Evolutionary conservation across 2,888 invertebrate species (phyloP).

Genomic region (Seira musarum): DNA sequence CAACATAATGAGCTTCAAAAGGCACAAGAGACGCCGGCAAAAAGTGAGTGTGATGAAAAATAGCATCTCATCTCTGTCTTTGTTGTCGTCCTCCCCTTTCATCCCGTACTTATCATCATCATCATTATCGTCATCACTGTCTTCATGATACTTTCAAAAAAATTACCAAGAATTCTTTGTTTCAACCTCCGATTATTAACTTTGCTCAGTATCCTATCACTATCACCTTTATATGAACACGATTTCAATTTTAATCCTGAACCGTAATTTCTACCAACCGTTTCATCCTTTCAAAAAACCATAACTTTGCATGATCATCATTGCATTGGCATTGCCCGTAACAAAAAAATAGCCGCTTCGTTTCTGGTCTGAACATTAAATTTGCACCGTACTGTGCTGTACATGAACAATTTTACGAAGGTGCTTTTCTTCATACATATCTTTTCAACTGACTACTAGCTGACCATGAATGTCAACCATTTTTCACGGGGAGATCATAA

Average conservation of each 20-base stretch:
- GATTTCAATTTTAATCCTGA: too few relatives aligned
- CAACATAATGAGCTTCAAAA: conserved; percentile 35
- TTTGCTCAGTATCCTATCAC: too few relatives aligned
- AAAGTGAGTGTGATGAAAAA: background rate
- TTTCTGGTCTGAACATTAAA: too few relatives aligned
- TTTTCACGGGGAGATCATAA: conserved; percentile 48
- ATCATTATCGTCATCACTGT: too few relatives aligned
- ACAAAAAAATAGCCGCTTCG: too few relatives aligned
- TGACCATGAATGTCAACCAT: conserved; percentile 52
- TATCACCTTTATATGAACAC: too few relatives aligned
- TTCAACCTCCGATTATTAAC: too few relatives aligned
- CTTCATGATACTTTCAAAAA: background rate
- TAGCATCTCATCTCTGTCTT: background rate
- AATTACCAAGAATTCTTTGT: background rate
- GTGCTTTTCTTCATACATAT: background rate
- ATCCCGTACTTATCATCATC: background rate
- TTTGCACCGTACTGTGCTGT: background rate
- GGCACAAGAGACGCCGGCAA: background rate
- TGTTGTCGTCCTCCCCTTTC: background rate
- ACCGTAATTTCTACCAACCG: too few relatives aligned
- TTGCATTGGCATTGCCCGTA: too few relatives aligned
- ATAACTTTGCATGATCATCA: too few relatives aligned
- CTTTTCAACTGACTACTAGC: background rate
- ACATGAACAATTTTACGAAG: background rate
- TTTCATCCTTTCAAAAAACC: too few relatives aligned